Evolutionary conservation across 2,113 vertebrate species (phyloP), one percentile per base, ranked within the genome.

Genomic region (Marmota flaviventris): DNA sequence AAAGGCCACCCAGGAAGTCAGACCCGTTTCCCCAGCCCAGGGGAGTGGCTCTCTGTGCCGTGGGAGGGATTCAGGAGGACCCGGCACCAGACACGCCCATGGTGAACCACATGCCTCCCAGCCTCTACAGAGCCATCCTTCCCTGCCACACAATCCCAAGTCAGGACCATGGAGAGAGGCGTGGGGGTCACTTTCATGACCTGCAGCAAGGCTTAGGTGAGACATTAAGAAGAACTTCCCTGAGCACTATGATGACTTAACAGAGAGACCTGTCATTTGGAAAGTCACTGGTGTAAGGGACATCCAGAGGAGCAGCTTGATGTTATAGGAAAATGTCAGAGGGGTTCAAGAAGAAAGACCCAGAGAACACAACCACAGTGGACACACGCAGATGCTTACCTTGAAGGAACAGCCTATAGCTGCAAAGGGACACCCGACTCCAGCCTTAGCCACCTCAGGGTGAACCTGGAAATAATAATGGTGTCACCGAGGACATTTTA

Each of bases 391-490:
- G 67, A 69, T 61, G 76, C 98, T 97, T 98, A 99, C 99, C 99
- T 97, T 98, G 76, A 99, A 99, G 2, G 96, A 97, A 83, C 99
- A 99, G 97, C 99, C 99, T 0, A 99, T 95, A 39, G 98, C 98
- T 94, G 98, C 97, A 70, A 99, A 99, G 14, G 93, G 85, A 53
- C 99, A 99, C 0, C 67, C 85, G 12, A 98, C 98, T 95, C 97
- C 98, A 84, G 1, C 96, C 75, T 83, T 75, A 11, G 96, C 29
- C 67, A 85, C 17, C 0, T 96, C 72, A 0, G 97, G 94, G 53
- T 9, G 88, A 92, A 97, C 98, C 99, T 99, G 95, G 1, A 86
- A 96, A 91, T 2, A n/a, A 96, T 11, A 93, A 37, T 2, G 4
- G 14, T 1, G 4, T 90, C 89, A 78, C 86, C n/a, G 63, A 27